Base-by-base conservation (phyloP, 2,888 invertebrate species). In the Spialia ferax region DNA sequence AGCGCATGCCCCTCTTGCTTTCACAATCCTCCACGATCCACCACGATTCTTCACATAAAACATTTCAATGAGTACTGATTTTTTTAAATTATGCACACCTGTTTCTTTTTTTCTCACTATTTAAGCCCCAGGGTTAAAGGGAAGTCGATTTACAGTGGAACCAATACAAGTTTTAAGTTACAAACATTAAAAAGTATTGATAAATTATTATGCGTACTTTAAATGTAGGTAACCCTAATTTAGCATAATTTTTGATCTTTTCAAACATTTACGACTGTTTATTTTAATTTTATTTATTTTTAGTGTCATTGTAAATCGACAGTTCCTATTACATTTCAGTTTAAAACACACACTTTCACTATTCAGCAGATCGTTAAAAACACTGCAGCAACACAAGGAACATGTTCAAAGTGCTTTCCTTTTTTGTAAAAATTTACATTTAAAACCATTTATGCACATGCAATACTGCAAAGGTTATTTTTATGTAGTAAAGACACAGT, bases 1-100 rank as follows among this genome's bases (percentile, higher is more conserved):
- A 87, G 88, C 91, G 92, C 93, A 93, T 92, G 92, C 82, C 86
- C 87, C 88, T 89, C 88, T 89, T 89, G 91, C 90, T 89, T 88
- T 75, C 77, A 79, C 80, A 35, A 10, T 29, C 60, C 66, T 57
- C 29, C 55, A 56, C 56, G 11, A 7, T 35, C 18, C 18, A n/a
- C 29, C 65, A 60, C 59, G 38, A 42, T 18, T 60, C n/a, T 38
- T 29, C 52, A 66, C 54, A 50, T 29, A 1, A 38, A 38, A 66
- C 38, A 42, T 42, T 20, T 42, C 1, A 52, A 20, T 20, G 18
- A n/a, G 8, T 15, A 13, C 52, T 38, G 1, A 15, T 57, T n/a
- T 60, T 64, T 56, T 66, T n/a, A n/a, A n/a, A 18, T n/a, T 42
- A 13, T 26, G 59, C 59, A 66, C 59, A 59, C 10, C 35, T 48